Evolutionary conservation across 1,140 invertebrate genomes (phyloP).

Genomic region (Macrobrachium nipponense): DNA sequence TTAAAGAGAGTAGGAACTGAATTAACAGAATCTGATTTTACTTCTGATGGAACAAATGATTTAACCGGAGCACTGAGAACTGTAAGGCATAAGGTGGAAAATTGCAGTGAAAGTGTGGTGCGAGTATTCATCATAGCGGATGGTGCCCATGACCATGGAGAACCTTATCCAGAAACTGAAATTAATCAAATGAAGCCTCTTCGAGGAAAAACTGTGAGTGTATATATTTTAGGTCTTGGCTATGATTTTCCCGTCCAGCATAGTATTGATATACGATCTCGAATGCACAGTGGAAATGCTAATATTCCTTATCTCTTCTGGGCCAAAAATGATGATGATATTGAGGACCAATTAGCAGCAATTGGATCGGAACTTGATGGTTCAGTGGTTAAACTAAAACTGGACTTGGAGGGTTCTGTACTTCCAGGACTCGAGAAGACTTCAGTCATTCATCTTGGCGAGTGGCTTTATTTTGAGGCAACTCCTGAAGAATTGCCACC

Average conservation of each 20-base stretch:
- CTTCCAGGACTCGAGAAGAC: slow-evolving; percentile 46
- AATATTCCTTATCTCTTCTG: slow-evolving; percentile 58
- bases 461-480: slow-evolving; percentile 46
- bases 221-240: slow-evolving; percentile 56
- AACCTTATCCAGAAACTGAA: slow-evolving; percentile 33
- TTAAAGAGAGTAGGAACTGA: slow-evolving; percentile 15
- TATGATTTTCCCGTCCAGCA: slow-evolving; percentile 55
- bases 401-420: slow-evolving; percentile 34
- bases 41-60: slow-evolving; percentile 19
- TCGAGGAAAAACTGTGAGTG: slow-evolving; percentile 51
- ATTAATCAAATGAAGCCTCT: slow-evolving; percentile 33
- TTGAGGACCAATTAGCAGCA: slow-evolving; percentile 35
- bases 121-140: slow-evolving; percentile 54
- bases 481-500: slow-evolving; percentile 38
- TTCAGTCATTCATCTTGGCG: slow-evolving; percentile 34
- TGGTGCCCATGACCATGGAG: slow-evolving; percentile 40
- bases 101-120: slow-evolving; percentile 21
- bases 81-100: slow-evolving; percentile 26
- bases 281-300: slow-evolving; percentile 59
- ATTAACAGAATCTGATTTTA: background rate
- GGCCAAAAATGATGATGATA: slow-evolving; percentile 28
- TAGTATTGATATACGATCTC: slow-evolving; percentile 58
- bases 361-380: slow-evolving; percentile 39
- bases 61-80: slow-evolving; percentile 31
- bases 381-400: slow-evolving; percentile 28